Base-by-base conservation (phyloP, 2,113 vertebrate genomes). In the Oophaga pumilio region DNA sequence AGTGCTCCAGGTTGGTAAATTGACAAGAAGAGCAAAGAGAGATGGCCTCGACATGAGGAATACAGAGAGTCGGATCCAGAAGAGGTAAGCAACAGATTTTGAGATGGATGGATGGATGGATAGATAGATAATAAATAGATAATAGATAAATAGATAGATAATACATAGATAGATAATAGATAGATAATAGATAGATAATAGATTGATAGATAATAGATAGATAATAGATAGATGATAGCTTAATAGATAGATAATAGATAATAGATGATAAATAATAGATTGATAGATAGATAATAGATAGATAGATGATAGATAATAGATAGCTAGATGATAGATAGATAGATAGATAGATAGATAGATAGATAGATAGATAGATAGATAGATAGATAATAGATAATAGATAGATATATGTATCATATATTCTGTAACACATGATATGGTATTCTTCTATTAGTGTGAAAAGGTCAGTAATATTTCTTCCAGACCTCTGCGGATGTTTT, bases 401-500 rank as follows among this genome's bases (percentile, higher is more conserved):
- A 33, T 17, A 33, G 14, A 43, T 73, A 73, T 28, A 73, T 43
- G 43, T 15, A 18, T 68, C 5, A 64, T 64, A 9, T n/a, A 66
- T 71, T 7, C 14, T 71, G 68, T 17, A 71, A 1, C 2, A 8
- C 8, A 1, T 17, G 5, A 43, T 49, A 2, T 73, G 13, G 3
- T 73, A 13, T 73, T 73, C 28, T 43, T 73, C 7, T 17, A 15
- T 22, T n/a, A 56, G 13, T 56, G n/a, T 71, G 26, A 22, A 69
- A 71, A 87, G 76, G 53, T 81, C 77, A 87, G 20, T 69, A 49
- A 66, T 69, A 24, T 73, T 71, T 81, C 49, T 69, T 78, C 12
- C 53, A 60, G 64, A 73, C 77, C 8, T 59, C 14, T n/a, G 13
- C 52, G 59, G 85, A 80, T 33, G n/a, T 24, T 50, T 50, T 18